Evolutionary conservation across 35 echinoderm and acorn worm species (phyloP), one percentile per base, ranked within the genome.

Genomic region (Anneissia japonica): DNA sequence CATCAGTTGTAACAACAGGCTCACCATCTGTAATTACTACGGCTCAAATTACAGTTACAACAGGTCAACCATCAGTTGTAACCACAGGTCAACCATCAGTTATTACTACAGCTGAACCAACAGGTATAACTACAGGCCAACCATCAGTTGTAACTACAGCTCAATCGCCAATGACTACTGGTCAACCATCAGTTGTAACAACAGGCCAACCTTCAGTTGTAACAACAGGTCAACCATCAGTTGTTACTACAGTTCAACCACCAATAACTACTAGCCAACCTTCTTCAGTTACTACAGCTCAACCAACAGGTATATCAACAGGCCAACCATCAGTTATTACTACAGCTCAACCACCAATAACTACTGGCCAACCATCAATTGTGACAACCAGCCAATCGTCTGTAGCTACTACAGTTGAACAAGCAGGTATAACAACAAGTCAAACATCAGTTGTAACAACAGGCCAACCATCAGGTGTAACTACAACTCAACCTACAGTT

Each of bases 371-470:
- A 46, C 80, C 10, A 37, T 40, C 21, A 38, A 23, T 56, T n/a
- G 16, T 64, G 13, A 33, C 85, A 46, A 83, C 81, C 33, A 3
- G 26, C 2, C 35, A 35, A 74, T 55, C 40, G 0, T 31, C 56
- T 19, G 45, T 64, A 0, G 39, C 34, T 32, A 89, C 87, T 26
- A 56, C 87, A 37, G 46, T 36, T 40, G 75, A 72, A 16, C 76
- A 77, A 5, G 26, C 84, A 23, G 14, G 82, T 2, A 79, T 84
- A 6, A 64, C 38, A 0, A 81, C 77, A 23, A 46, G 78, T 19
- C 35, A 28, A 3, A 92, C 90, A 36, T 80, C 90, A 26, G 43
- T 46, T 38, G 85, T 88, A 12, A 43, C 40, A 43, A 43, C 40
- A 6, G 40, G 40, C 11, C 51, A 26, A 23, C 51, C 51, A 64